Percentiles rank a stretch among this genome's conserved stretches.
phyloP scores from a whole-genome alignment of 2,113 vertebrate genomes.

The Camelus dromedarius region DNA sequence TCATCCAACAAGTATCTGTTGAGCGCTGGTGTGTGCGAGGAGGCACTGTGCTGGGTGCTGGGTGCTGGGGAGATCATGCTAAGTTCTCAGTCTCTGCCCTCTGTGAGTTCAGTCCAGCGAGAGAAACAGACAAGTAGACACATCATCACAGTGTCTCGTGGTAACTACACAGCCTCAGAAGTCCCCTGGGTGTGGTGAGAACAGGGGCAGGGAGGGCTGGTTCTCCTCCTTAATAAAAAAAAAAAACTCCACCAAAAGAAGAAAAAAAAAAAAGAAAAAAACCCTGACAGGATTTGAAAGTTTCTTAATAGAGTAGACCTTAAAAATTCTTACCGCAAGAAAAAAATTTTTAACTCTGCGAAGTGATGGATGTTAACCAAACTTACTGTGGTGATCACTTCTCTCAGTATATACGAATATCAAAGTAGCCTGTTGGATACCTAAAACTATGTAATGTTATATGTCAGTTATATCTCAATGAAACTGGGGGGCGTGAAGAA shows the following conservation, averaged over 20 bases:
- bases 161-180: background rate
- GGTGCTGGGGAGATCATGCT: background rate
- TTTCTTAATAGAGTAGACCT: background rate
- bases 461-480: background rate
- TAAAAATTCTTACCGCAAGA: background rate
- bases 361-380: background rate
- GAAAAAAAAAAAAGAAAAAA: background rate
- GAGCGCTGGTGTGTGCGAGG: background rate
- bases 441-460: background rate
- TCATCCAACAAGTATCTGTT: background rate
- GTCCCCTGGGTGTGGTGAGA: no score
- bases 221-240: background rate
- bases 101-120: background rate
- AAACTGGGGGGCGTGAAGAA: no score
- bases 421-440: background rate
- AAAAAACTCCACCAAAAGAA: background rate
- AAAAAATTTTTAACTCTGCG: background rate
- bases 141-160: rapidly evolving
- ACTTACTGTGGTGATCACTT: background rate
- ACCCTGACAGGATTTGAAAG: background rate
- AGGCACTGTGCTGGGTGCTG: background rate
- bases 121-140: background rate
- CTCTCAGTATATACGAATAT: background rate
- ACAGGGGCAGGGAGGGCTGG: rapidly evolving
- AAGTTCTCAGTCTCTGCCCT: no score